Percentiles rank a stretch among this genome's conserved stretches.
Conservation (phyloP, 2,113 vertebrate genomes). For the Heliornis fulica region DNA sequence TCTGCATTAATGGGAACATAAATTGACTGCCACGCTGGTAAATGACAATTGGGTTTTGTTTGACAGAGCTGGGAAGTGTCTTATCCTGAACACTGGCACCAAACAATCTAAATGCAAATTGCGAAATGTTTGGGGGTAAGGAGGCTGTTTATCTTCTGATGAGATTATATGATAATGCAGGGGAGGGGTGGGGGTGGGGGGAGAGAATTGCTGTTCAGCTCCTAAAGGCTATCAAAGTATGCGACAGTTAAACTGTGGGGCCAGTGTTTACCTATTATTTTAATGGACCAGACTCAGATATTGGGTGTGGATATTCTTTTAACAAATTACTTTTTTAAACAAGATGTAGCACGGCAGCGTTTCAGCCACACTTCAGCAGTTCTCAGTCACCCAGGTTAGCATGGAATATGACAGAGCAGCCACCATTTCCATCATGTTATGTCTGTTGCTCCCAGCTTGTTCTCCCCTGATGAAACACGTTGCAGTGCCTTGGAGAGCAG, state of each 20-base stretch:
- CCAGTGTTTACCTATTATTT: constrained; percentile 14
- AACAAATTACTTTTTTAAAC: constrained; percentile 20
- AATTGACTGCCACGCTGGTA: constrained; percentile 67
- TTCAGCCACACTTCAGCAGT: not conserved
- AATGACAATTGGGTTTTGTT: constrained; percentile 81
- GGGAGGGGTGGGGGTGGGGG: not conserved
- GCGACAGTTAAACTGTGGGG: not conserved
- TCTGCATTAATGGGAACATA: constrained; percentile 79
- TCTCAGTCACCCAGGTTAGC: not conserved
- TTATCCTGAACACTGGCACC: constrained; percentile 55
- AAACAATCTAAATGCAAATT: constrained; percentile 78
- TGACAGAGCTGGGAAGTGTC: constrained; percentile 69
- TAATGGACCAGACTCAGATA: not conserved
- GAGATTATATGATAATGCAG: constrained; percentile 52
- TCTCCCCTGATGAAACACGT: not conserved
- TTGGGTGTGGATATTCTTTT: not conserved
- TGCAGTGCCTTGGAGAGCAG: not conserved
- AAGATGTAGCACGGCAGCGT: not conserved
- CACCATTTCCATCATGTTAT: constrained; percentile 39
- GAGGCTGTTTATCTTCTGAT: constrained; percentile 52
- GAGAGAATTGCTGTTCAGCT: constrained; percentile 25
- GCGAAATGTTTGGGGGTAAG: constrained; percentile 37
- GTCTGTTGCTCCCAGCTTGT: constrained; percentile 15
- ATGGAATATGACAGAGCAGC: not conserved
- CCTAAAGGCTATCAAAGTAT: constrained; percentile 52